Evolutionary conservation across 2,888 invertebrate genomes (phyloP).

Genomic region (Morpho achilles): DNA sequence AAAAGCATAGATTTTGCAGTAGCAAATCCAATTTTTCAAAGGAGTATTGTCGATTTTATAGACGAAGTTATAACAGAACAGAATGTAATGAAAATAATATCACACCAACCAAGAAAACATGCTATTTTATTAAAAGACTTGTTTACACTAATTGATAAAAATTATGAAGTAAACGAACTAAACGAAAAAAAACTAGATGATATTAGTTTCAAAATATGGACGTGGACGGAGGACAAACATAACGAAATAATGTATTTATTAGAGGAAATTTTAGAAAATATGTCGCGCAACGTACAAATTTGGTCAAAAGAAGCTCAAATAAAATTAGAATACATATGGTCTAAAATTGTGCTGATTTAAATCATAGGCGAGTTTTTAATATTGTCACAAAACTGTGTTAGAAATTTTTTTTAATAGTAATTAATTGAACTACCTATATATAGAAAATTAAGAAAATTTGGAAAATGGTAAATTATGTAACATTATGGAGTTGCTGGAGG

Average conservation of each 20-base stretch:
- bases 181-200: conserved; percentile 35
- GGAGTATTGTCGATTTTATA: conserved; percentile 44
- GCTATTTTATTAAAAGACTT: conserved; percentile 34
- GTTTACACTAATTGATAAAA: conserved; percentile 37
- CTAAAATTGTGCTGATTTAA: conserved; percentile 2
- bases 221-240: conserved; percentile 13
- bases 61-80: conserved; percentile 45
- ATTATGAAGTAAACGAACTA: conserved; percentile 36
- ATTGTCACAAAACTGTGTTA: too few species aligned
- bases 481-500: too few species aligned
- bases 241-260: conserved; percentile 26
- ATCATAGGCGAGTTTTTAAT: too few species aligned
- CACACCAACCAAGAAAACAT: conserved; percentile 32
- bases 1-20: conserved; percentile 33
- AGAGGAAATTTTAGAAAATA: conserved; percentile 38
- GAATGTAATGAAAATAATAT: conserved; percentile 32
- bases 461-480: too few species aligned
- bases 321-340: conserved; percentile 39
- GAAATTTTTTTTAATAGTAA: too few species aligned
- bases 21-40: conserved; percentile 33
- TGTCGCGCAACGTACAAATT: conserved; percentile 39
- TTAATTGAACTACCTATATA: too few species aligned
- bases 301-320: conserved; percentile 42
- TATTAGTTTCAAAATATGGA: conserved; percentile 33
- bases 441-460: too few species aligned